These are phyloP conservation scores for Microtus ochrogaster DNA, from an alignment of 2,113 vertebrate species.

Conservation along the genomic window DNA sequence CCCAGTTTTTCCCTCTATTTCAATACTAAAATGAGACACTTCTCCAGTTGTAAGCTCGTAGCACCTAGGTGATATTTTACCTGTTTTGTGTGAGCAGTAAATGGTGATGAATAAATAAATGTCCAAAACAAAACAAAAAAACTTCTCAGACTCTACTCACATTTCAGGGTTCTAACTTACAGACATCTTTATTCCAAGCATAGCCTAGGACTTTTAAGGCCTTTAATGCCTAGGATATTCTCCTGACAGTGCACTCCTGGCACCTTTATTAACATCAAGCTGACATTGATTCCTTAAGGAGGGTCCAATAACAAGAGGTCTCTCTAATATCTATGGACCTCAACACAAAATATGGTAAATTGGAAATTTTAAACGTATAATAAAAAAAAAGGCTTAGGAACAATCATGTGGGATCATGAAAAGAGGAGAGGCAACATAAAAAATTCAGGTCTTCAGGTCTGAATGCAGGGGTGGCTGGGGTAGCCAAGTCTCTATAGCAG, in stretches of 20 bases:
- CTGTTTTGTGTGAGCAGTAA: neutral
- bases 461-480: too few relatives aligned
- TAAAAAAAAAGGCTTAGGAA: neutral
- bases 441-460: neutral
- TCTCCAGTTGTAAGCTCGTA: neutral
- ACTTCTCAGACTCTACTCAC: neutral
- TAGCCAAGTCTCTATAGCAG: neutral
- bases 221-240: neutral
- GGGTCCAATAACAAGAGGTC: neutral
- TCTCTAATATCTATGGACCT: neutral
- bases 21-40: neutral
- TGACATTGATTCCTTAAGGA: neutral
- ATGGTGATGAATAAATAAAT: neutral
- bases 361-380: constrained; percentile 1
- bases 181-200: neutral
- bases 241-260: constrained; percentile 3
- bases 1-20: neutral
- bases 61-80: neutral
- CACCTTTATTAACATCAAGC: constrained; percentile 14
- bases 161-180: constrained; percentile 12
- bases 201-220: neutral
- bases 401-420: neutral
- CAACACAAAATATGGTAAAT: constrained; percentile 30
- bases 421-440: neutral
- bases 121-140: neutral